phyloP scores from a whole-genome alignment of 2,888 invertebrate species.

The Petrolisthes cinctipes region DNA sequence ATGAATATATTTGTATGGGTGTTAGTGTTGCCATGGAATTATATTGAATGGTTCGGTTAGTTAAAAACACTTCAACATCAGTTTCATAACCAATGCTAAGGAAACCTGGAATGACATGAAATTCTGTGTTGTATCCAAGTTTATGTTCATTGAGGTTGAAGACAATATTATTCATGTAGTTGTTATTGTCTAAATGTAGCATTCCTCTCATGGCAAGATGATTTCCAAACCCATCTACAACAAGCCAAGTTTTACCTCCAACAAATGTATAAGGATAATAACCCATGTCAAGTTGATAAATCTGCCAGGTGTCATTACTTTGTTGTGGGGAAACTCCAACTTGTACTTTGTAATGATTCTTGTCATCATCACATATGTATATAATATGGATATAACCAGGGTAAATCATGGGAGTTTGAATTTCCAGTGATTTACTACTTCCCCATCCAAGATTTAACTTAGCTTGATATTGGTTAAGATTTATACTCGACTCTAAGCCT shows the following conservation, averaged over 20 bases:
- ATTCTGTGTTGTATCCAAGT: slow-evolving; percentile 25
- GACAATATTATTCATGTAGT: slow-evolving; percentile 29
- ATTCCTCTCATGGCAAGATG: slow-evolving; percentile 20
- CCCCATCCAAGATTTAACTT: neutral
- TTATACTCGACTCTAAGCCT: no score
- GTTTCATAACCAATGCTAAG: slow-evolving; percentile 3
- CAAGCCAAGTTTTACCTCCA: neutral
- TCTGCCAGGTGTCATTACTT: neutral
- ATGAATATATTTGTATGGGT: neutral
- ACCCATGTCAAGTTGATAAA: slow-evolving; percentile 14
- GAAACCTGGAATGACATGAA: slow-evolving; percentile 23
- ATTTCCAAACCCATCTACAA: neutral
- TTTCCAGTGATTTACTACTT: slow-evolving; percentile 11
- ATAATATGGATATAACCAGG: slow-evolving; percentile 34
- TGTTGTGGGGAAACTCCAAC: slow-evolving; percentile 3
- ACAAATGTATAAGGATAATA: neutral
- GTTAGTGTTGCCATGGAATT: slow-evolving; percentile 2
- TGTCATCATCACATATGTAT: neutral
- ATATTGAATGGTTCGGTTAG: slow-evolving; percentile 24
- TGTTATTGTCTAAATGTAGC: slow-evolving; percentile 9
- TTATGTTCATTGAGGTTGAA: slow-evolving; percentile 37
- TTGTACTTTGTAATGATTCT: slow-evolving; percentile 30
- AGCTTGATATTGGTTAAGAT: no score
- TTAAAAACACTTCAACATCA: slow-evolving; percentile 14
- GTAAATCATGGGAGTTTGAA: slow-evolving; percentile 20